phyloP scores from a whole-genome alignment of 2,888 invertebrate species.

The Heliconius hortense region DNA sequence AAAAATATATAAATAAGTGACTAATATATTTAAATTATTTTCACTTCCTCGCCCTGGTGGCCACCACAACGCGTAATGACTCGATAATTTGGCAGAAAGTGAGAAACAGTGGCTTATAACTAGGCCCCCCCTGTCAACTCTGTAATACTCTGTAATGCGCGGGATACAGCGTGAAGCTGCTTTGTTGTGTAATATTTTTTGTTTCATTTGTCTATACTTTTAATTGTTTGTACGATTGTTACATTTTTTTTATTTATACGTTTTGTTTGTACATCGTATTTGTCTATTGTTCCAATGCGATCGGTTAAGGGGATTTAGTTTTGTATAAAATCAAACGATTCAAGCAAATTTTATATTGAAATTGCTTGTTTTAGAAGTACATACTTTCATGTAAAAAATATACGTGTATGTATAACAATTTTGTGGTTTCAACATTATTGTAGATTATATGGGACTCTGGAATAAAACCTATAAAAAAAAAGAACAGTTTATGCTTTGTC shows the following conservation, averaged over 20 bases:
- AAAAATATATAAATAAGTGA: no score
- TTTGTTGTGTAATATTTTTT: background rate
- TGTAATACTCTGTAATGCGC: background rate
- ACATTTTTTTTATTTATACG: background rate
- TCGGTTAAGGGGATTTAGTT: slow-evolving; percentile 15
- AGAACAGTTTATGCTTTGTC: background rate
- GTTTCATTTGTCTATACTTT: slow-evolving; percentile 9
- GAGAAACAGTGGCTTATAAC: no score
- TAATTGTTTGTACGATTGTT: slow-evolving; percentile 19
- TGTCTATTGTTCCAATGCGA: slow-evolving; percentile 9
- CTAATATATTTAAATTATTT: no score
- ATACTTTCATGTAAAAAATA: background rate
- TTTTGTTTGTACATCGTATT: slow-evolving; percentile 11
- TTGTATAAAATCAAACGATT: slow-evolving; percentile 23
- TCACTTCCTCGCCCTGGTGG: no score
- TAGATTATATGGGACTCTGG: background rate
- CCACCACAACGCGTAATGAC: no score
- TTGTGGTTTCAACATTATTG: background rate
- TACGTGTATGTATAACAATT: background rate
- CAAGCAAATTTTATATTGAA: slow-evolving; percentile 10
- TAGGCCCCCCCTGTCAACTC: no score
- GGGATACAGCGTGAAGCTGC: background rate
- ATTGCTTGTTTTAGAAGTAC: slow-evolving; percentile 9
- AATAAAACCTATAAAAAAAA: background rate
- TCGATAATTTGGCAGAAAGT: no score